phyloP scores from a whole-genome alignment of 2,888 invertebrate genomes.

The Ctena decussata region DNA sequence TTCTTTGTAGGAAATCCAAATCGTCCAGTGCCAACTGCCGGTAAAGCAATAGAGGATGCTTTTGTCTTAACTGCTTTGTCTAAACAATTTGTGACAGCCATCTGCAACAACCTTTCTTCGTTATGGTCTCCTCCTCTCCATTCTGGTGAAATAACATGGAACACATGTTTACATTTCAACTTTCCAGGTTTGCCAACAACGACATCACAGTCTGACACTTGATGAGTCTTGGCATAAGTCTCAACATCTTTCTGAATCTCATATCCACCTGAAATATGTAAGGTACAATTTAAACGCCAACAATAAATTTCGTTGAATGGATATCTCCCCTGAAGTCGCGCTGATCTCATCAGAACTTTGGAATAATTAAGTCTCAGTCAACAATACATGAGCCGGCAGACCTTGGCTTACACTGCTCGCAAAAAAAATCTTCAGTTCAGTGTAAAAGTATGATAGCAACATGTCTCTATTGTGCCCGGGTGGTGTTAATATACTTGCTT shows the following conservation, averaged over 20 bases:
- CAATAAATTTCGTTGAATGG: too few species aligned
- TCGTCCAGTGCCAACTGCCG: neutral
- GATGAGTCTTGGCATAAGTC: neutral
- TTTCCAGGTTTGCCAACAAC: neutral
- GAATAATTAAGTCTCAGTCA: too few species aligned
- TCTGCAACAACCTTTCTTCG: neutral
- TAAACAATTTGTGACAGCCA: neutral
- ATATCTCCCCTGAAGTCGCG: too few species aligned
- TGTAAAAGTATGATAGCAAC: too few species aligned
- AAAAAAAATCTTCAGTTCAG: too few species aligned
- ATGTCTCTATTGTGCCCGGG: too few species aligned
- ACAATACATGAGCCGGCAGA: too few species aligned
- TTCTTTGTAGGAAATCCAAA: neutral
- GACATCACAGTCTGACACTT: neutral
- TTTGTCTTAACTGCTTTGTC: neutral
- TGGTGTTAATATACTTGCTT: too few species aligned
- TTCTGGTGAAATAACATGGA: neutral
- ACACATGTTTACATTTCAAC: neutral
- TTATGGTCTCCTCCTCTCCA: neutral
- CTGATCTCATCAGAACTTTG: too few species aligned
- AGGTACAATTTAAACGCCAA: too few species aligned
- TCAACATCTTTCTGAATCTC: neutral
- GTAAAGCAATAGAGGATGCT: neutral
- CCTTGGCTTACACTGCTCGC: too few species aligned
- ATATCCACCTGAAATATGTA: slow-evolving; percentile 14